These are phyloP conservation scores for Drosophila phalerata DNA, from an alignment of 2,888 invertebrate species.

Conservation along the genomic window DNA sequence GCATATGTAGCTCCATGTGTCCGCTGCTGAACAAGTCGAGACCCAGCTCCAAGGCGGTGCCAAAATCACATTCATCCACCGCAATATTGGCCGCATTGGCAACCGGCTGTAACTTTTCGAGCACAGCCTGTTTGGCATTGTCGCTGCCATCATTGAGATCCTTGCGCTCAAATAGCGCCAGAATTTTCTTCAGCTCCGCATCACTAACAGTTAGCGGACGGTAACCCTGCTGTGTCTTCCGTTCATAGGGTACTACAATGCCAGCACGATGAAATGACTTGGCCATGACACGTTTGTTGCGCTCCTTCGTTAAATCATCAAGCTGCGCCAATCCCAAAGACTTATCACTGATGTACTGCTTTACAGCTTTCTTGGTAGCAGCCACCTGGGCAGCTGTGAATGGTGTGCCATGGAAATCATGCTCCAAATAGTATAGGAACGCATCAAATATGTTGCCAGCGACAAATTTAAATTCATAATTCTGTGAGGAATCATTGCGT, in stretches of 20 bases:
- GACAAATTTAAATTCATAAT: conserved; percentile 89
- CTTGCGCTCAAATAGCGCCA: conserved; percentile 88
- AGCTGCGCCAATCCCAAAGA: conserved; percentile 87
- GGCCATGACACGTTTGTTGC: conserved; percentile 88
- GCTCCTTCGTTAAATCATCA: conserved; percentile 87
- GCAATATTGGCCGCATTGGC: conserved; percentile 90
- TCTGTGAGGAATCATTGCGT: conserved; percentile 89
- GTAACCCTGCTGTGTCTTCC: conserved; percentile 94
- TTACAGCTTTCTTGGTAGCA: conserved; percentile 88
- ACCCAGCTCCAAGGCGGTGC: conserved; percentile 95
- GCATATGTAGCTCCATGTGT: conserved; percentile 88
- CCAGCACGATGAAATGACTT: conserved; percentile 93
- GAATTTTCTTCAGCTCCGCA: conserved; percentile 89
- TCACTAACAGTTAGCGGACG: conserved; percentile 90
- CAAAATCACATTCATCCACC: conserved; percentile 97
- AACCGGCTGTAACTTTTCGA: conserved; percentile 92
- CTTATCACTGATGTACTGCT: conserved; percentile 88
- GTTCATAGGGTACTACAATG: conserved; percentile 93
- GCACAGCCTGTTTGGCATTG: conserved; percentile 87
- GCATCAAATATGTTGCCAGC: conserved; percentile 86
- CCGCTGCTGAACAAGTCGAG: conserved; percentile 94
- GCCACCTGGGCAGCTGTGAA: conserved; percentile 88
- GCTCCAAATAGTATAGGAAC: conserved; percentile 80
- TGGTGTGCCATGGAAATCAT: conserved; percentile 86
- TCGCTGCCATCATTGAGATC: conserved; percentile 83